These are phyloP conservation scores for Bombus confusus DNA, from an alignment of 1,140 invertebrate genomes.

Conservation along the genomic window DNA sequence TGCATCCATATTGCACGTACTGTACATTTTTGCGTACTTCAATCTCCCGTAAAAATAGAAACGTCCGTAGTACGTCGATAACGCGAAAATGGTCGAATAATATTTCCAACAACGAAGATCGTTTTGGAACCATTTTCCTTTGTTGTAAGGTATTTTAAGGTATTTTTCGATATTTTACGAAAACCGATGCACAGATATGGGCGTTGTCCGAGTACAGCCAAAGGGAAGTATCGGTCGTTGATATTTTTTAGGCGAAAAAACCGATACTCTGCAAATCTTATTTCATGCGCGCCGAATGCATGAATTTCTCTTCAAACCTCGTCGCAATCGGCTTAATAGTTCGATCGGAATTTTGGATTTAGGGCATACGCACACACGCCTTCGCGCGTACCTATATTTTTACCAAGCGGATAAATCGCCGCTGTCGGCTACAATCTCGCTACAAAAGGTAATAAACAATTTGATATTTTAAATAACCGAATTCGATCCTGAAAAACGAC, in stretches of 20 bases:
- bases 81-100: background rate
- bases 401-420: constrained; percentile 1
- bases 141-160: background rate
- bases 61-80: too few species aligned
- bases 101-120: background rate
- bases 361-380: background rate
- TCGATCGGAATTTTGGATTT: constrained; percentile 45
- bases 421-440: background rate
- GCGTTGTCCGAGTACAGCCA: background rate
- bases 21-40: too few species aligned
- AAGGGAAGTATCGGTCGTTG: background rate
- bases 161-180: background rate
- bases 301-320: constrained; percentile 40
- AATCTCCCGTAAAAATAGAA: too few species aligned
- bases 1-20: too few species aligned
- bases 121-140: background rate
- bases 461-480: constrained; percentile 17
- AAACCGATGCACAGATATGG: background rate
- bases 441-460: constrained; percentile 9
- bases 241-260: constrained; percentile 7
- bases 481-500: background rate
- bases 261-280: constrained; percentile 31
- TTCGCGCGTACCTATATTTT: background rate
- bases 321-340: constrained; percentile 42
- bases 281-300: constrained; percentile 15